Base-by-base conservation (phyloP, 2,797 vertebrate genomes). In the Lindbergichthys nudifrons region DNA sequence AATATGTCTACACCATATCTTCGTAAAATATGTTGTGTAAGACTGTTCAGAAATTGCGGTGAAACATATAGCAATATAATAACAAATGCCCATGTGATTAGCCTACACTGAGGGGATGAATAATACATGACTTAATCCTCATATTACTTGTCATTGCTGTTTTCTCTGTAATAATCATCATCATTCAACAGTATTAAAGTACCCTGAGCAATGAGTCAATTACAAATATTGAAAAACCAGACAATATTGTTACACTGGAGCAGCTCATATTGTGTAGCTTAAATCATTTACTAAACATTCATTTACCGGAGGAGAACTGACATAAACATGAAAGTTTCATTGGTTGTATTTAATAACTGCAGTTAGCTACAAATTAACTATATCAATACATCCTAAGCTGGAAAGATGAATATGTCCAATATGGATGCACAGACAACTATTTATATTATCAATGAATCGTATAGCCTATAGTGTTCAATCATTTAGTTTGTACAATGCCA, bases 61-160 rank as follows among this genome's bases (percentile, higher is more conserved):
- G 51, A 58, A 73, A 74, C 58, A 69, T 57, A 46, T 57, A 48
- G 60, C 45, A 67, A 72, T 60, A 42, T 52, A 56, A 52, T 59
- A 82, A 84, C 51, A 84, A 84, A 89, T 70, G 61, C 53, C 53
- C 43, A 1, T 75, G 70, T 83, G 73, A 79, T 88, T 79, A 80
- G 60, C 66, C 42, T 63, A 48, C 77, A 73, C 71, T 36, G 48
- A 84, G 65, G 54, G 64, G 47, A 80, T 86, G 75, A 82, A 87
- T 86, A 85, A 88, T 77, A 85, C 58, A 86, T 82, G 70, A 81
- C 47, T 54, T 82, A 69, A 66, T 76, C 62, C 70, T 65, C 58
- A 74, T 80, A 74, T 78, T 70, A 78, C 75, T 80, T 70, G 73
- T 64, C 60, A 61, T 60, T 71, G 63, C 46, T 70, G 54, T 79